Percentiles rank a stretch among this genome's conserved stretches.
Evolutionary conservation across 2,113 vertebrate genomes (phyloP).

Genomic region (Lipophrys pholis): DNA sequence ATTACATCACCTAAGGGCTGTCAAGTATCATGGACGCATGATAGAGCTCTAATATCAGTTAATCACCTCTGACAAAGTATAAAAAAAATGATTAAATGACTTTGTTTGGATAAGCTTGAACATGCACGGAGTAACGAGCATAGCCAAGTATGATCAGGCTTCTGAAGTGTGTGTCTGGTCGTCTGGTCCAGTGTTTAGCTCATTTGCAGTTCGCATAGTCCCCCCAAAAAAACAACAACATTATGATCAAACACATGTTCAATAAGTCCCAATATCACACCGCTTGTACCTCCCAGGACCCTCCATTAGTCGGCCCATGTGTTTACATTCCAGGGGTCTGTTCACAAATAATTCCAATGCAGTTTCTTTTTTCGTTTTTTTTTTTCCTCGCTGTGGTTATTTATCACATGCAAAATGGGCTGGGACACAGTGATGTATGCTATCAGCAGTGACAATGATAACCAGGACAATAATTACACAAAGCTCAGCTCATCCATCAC

Average conservation of each 20-base stretch:
- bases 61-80: slow-evolving; percentile 57
- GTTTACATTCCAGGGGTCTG: slow-evolving; percentile 72
- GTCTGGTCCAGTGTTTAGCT: slow-evolving; percentile 9
- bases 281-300: slow-evolving; percentile 46
- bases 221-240: slow-evolving; percentile 12
- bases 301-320: slow-evolving; percentile 67
- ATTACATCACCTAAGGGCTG: slow-evolving; percentile 67
- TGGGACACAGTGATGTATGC: slow-evolving; percentile 78
- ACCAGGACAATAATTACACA: slow-evolving; percentile 84
- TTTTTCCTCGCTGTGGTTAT: slow-evolving; percentile 69
- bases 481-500: slow-evolving; percentile 82
- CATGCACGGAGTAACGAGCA: slow-evolving; percentile 20
- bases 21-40: slow-evolving; percentile 61
- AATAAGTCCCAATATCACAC: slow-evolving; percentile 27
- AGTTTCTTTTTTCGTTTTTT: slow-evolving; percentile 47
- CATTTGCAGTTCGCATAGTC: slow-evolving; percentile 21
- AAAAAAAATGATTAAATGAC: slow-evolving; percentile 38
- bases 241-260: slow-evolving; percentile 8
- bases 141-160: slow-evolving; percentile 5
- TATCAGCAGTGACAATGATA: slow-evolving; percentile 82
- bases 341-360: slow-evolving; percentile 67
- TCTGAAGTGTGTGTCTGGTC: not conserved
- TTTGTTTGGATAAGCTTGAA: slow-evolving; percentile 49
- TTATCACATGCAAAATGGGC: slow-evolving; percentile 80
- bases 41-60: slow-evolving; percentile 52